Evolutionary conservation across 1,140 invertebrate genomes (phyloP).

Genomic region (Leguminivora glycinivorella): DNA sequence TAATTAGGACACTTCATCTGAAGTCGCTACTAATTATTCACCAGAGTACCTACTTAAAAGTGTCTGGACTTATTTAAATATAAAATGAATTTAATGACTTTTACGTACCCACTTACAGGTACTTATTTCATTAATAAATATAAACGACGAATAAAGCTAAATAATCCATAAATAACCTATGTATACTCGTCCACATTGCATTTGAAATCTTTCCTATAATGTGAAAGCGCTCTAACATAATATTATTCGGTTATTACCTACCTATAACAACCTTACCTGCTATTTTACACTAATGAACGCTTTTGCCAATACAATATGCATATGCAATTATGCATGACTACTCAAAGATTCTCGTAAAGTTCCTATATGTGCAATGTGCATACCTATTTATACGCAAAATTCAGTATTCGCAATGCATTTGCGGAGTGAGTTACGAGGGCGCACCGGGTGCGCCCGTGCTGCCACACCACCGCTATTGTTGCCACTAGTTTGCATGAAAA

Average conservation of each 20-base stretch:
- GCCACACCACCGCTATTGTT: constrained; percentile 58
- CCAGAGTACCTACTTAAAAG: not conserved
- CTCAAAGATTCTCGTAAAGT: too few relatives aligned
- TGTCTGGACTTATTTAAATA: not conserved
- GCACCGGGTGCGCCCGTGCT: constrained; percentile 32
- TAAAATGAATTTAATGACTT: too few relatives aligned
- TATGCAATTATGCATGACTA: too few relatives aligned
- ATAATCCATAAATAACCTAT: too few relatives aligned
- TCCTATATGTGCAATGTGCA: not conserved
- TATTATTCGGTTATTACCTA: too few relatives aligned
- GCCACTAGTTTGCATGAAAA: constrained; percentile 70
- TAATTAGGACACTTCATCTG: constrained; percentile 18
- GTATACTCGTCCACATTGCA: too few relatives aligned
- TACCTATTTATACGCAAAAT: not conserved
- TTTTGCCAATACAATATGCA: too few relatives aligned
- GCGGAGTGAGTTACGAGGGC: constrained; percentile 50
- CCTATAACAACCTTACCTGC: too few relatives aligned
- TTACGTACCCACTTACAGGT: not conserved
- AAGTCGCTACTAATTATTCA: constrained; percentile 14
- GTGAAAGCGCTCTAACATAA: too few relatives aligned
- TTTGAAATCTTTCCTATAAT: too few relatives aligned
- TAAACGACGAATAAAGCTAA: too few relatives aligned
- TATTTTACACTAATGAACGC: not conserved
- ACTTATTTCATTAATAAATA: too few relatives aligned
- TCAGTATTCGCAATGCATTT: constrained; percentile 48